These are phyloP conservation scores for Bombyx mandarina DNA, from an alignment of 1,140 invertebrate species.

Conservation along the genomic window DNA sequence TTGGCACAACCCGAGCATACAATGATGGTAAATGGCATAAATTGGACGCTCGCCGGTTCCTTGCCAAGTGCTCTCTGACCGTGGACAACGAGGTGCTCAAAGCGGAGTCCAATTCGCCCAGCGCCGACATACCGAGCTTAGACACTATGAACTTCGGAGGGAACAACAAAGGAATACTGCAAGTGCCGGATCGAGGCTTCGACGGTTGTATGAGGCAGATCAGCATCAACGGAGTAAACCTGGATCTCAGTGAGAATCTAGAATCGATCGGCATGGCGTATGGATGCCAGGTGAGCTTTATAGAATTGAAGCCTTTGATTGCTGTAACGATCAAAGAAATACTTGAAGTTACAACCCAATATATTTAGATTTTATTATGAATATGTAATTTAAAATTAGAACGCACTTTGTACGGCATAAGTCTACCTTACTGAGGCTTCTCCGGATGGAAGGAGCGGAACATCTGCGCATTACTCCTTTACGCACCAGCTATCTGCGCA, in stretches of 20 bases:
- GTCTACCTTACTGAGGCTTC: too few relatives aligned
- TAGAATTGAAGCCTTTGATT: too few relatives aligned
- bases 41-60: slow-evolving; percentile 79
- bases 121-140: slow-evolving; percentile 69
- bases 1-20: slow-evolving; percentile 74
- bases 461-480: too few relatives aligned
- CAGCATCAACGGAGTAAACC: slow-evolving; percentile 78
- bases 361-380: too few relatives aligned
- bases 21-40: slow-evolving; percentile 90
- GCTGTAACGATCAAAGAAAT: too few relatives aligned
- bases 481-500: too few relatives aligned
- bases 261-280: slow-evolving; percentile 85
- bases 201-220: slow-evolving; percentile 95
- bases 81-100: slow-evolving; percentile 75
- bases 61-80: slow-evolving; percentile 76
- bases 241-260: slow-evolving; percentile 84
- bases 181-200: slow-evolving; percentile 83
- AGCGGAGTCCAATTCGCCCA: slow-evolving; percentile 45
- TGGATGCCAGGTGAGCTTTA: slow-evolving; percentile 83
- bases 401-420: too few relatives aligned
- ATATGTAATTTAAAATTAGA: too few relatives aligned
- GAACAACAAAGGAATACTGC: slow-evolving; percentile 77
- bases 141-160: slow-evolving; percentile 92
- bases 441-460: too few relatives aligned
- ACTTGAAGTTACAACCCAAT: too few relatives aligned